Percentiles rank a stretch among this genome's conserved stretches.
Evolutionary conservation across 2,888 invertebrate species (phyloP).

Genomic region (Hirtodrosophila duncani): DNA sequence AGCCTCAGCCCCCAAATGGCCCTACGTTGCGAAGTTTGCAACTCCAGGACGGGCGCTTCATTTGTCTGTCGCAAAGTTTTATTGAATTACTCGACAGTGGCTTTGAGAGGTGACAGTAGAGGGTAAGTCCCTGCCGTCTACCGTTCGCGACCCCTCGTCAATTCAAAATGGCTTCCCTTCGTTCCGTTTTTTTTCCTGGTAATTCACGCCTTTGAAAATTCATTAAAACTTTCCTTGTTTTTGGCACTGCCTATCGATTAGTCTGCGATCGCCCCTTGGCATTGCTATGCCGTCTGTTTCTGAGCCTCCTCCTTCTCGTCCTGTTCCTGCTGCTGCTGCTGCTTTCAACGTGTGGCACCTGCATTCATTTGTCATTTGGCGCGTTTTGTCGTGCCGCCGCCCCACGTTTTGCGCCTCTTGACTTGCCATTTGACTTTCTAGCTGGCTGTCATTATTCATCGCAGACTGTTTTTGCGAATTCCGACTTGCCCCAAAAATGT

Average conservation of each 20-base stretch:
- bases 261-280: conserved; percentile 8
- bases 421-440: conserved; percentile 68
- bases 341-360: conserved; percentile 41
- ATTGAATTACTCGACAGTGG: conserved; percentile 72
- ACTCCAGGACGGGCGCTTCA: conserved; percentile 53
- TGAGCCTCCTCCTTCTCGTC: neutral
- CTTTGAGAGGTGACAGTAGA: conserved; percentile 24
- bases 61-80: conserved; percentile 74
- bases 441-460: conserved; percentile 71
- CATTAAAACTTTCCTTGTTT: conserved; percentile 56
- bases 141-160: too few species aligned
- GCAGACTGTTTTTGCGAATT: conserved; percentile 60
- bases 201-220: conserved; percentile 71
- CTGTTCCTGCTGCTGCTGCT: neutral
- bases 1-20: conserved; percentile 3
- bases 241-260: conserved; percentile 51
- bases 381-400: conserved; percentile 49
- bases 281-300: conserved; percentile 1
- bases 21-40: too few species aligned
- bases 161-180: conserved; percentile 8
- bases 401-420: conserved; percentile 64
- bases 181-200: conserved; percentile 22
- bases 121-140: conserved; percentile 21
- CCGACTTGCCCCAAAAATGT: conserved; percentile 53
- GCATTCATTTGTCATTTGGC: conserved; percentile 65